A percentile compares a stretch with the other conserved stretches of the same genome.
phyloP scores from a whole-genome alignment of 2,797 vertebrate species.

The Tachyglossus aculeatus region DNA sequence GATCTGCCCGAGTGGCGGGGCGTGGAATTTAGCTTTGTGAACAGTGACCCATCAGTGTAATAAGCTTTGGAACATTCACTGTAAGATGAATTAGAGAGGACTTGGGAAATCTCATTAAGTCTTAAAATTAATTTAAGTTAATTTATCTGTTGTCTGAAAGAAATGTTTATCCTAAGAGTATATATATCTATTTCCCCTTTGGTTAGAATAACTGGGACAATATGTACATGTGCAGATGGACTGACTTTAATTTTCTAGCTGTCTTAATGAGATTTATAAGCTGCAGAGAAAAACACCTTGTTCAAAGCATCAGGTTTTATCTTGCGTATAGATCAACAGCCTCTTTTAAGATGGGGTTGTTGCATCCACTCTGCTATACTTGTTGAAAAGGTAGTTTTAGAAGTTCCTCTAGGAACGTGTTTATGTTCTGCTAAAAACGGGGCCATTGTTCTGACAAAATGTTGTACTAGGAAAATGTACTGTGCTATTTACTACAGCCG shows the following conservation, averaged over 20 bases:
- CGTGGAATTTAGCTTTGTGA: conserved; percentile 74
- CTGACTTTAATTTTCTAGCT: conserved; percentile 76
- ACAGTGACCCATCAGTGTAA: conserved; percentile 75
- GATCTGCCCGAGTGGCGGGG: conserved; percentile 70
- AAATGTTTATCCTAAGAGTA: conserved; percentile 83
- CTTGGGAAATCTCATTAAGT: conserved; percentile 76
- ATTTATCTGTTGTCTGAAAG: conserved; percentile 81
- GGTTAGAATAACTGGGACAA: conserved; percentile 76
- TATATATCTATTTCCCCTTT: conserved; percentile 77
- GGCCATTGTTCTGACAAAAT: conserved; percentile 46
- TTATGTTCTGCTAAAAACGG: conserved; percentile 33
- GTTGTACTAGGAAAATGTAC: conserved; percentile 53
- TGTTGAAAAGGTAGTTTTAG: conserved; percentile 56
- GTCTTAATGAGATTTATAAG: conserved; percentile 75
- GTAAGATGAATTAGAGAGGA: conserved; percentile 76
- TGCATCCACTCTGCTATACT: conserved; percentile 61
- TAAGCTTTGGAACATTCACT: conserved; percentile 77
- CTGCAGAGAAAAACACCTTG: conserved; percentile 71
- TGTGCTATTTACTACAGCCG: conserved; percentile 53
- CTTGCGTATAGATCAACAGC: conserved; percentile 65
- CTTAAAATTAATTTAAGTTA: conserved; percentile 84
- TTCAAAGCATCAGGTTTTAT: conserved; percentile 63
- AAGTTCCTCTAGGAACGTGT: conserved; percentile 59
- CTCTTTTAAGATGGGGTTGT: conserved; percentile 64
- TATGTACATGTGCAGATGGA: conserved; percentile 71